Conservation (phyloP, 2,888 invertebrate species). For the Andrena bicolor region DNA sequence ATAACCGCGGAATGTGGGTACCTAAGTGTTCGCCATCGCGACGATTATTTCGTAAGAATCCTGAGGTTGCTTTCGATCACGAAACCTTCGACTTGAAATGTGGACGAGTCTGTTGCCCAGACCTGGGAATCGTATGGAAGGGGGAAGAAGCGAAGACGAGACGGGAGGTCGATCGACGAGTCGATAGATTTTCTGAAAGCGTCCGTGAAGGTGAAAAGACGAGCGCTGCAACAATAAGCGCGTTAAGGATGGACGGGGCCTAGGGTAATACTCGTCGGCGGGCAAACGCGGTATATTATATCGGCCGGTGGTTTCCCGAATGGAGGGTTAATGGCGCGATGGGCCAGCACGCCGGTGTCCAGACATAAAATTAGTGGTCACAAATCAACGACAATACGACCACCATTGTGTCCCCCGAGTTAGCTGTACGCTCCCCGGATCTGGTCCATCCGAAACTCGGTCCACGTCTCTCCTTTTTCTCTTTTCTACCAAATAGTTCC, state of each 20-base stretch:
- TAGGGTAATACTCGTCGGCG: constrained; percentile 41
- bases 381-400: constrained; percentile 82
- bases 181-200: constrained; percentile 1
- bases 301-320: constrained; percentile 76
- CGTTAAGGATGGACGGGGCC: constrained; percentile 51
- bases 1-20: too few relatives aligned
- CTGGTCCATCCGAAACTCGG: constrained; percentile 27
- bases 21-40: too few relatives aligned
- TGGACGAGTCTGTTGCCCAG: background rate
- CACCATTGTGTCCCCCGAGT: constrained; percentile 64
- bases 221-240: constrained; percentile 45
- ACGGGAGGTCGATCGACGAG: background rate
- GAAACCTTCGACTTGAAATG: background rate
- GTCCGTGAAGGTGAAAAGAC: background rate
- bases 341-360: constrained; percentile 73
- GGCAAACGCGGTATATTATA: constrained; percentile 48
- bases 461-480: background rate
- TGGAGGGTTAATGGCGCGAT: constrained; percentile 80
- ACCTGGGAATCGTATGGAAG: background rate
- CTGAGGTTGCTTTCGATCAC: background rate
- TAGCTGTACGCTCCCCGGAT: constrained; percentile 37
- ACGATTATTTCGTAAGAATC: too few relatives aligned
- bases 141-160: background rate
- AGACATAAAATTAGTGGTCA: constrained; percentile 82
- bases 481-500: background rate